Base-by-base conservation (phyloP, 2,797 vertebrate species). In the Sternotherus odoratus region DNA sequence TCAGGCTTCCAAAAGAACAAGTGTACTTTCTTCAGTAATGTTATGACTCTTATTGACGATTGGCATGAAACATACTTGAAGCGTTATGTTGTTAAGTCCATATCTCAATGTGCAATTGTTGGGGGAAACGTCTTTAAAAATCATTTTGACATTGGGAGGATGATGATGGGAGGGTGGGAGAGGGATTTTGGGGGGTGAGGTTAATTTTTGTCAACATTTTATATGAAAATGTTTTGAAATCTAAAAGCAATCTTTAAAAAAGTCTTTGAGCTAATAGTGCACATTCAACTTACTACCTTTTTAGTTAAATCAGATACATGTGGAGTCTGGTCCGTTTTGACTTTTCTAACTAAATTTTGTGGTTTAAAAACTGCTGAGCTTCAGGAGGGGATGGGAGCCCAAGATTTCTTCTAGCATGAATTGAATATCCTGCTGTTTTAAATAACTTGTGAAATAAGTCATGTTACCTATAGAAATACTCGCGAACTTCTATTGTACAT, bases 61-160 rank as follows among this genome's bases (percentile, higher is more conserved):
- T 97, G 97, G 97, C 98, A 97, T 97, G 97, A 98, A 97, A 93
- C 87, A 95, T 98, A 98, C 98, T 98, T 98, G 98, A 98, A 98
- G 91, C 63, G 0, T 96, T 98, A 85, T 92, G 96, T 96, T 96
- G 83, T 96, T 89, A 89, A 97, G 95, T 97, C 95, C 83, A 51
- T 96, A 96, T 97, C 88, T 98, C 96, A 94, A 94, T 98, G 98
- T 98, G 98, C 97, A 98, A 98, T 98, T 97, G 92, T 94, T 87
- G 87, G 94, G 86, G 36, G 88, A 63, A 54, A 74, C 69, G 83
- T 96, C 88, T 95, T 95, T 89, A 82, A 17, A 91, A 95, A 90
- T 96, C 89, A 81, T 97, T 94, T 97, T 96, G 92, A 96, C 86
- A 66, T 96, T 88, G 96, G 88, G 50, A 94, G 83, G 91, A 85